Base-by-base conservation (phyloP, 2,888 invertebrate genomes). In the Strigamia maritima region DNA sequence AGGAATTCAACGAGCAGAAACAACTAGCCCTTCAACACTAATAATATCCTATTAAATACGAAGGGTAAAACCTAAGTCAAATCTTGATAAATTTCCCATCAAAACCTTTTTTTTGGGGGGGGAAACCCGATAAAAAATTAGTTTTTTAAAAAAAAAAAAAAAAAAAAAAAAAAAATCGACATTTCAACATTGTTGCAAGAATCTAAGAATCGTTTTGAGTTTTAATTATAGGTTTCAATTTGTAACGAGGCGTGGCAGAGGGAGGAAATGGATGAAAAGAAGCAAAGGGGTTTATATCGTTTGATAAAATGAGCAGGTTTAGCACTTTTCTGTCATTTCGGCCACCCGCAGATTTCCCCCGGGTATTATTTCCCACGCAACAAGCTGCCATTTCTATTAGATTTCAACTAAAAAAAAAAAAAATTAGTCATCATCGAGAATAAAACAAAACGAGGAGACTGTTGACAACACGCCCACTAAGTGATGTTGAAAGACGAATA, bases 341-440 rank as follows among this genome's bases (percentile, higher is more conserved):
- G 60, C 19, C 60, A 60, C 60, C 22, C 19, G 60, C 60, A 60
- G 60, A 60, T 60, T 60, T 60, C 60, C 60, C 60, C 8, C 60
- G 60, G 60, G 60, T 60, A 22, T 60, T 24, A 60, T 60, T 60
- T 6, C 22, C 60, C 22, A 49, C 19, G 60, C 60, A 60, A 60
- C 60, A 60, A 60, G 60, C 60, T 60, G 60, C 60, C 60, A 60
- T 60, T 60, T 60, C 19, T 60, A 60, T 60, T 60, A 60, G 60
- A 60, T 60, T 60, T 60, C 4, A 49, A 2, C 31, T 7, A 31
- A 31, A 31, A 31, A 2, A 31, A 31, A 31, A 31, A 31, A 31
- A 31, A 31, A 31, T 7, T 4, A 31, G 38, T 38, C 44, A 16
- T 44, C 44, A 44, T 14, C 44, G 2, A 44, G 44, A n/a, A 31